Percentiles rank a stretch among this genome's conserved stretches.
Evolutionary conservation across 2,888 invertebrate species (phyloP).

Genomic region (Nematopogon swammerdamellus): DNA sequence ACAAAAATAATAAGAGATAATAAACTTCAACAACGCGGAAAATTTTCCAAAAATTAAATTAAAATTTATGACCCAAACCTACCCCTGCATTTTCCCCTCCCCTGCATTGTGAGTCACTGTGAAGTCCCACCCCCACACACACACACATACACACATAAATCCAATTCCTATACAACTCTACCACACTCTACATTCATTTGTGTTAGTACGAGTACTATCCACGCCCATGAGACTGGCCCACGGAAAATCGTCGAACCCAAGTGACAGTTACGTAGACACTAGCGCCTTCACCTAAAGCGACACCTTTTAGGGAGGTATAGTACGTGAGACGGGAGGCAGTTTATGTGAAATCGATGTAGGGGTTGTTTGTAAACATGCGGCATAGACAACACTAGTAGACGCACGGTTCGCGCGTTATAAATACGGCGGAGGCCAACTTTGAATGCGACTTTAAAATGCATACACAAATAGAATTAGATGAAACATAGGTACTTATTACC

Average conservation of each 20-base stretch:
- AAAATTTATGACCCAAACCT: neutral
- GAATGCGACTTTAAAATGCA: too few species aligned
- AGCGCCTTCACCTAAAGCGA: neutral
- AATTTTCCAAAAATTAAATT: neutral
- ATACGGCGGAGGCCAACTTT: too few species aligned
- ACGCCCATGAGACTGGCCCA: neutral
- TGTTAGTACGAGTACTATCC: neutral
- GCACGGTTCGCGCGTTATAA: too few species aligned
- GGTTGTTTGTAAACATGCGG: slow-evolving; percentile 45
- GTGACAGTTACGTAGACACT: neutral
- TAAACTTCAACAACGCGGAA: neutral
- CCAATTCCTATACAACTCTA: neutral
- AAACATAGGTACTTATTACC: too few species aligned
- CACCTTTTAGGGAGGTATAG: neutral
- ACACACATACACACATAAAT: slow-evolving; percentile 13
- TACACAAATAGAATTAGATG: too few species aligned
- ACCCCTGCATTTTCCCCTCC: neutral
- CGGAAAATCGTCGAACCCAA: neutral
- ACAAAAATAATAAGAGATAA: neutral
- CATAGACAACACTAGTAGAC: too few species aligned
- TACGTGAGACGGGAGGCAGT: slow-evolving; percentile 18
- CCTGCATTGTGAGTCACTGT: slow-evolving; percentile 34
- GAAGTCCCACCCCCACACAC: slow-evolving; percentile 33
- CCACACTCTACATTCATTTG: too few species aligned
- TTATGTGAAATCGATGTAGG: slow-evolving; percentile 55